phyloP scores from a whole-genome alignment of 2,888 invertebrate genomes.

The Euproctis similis region DNA sequence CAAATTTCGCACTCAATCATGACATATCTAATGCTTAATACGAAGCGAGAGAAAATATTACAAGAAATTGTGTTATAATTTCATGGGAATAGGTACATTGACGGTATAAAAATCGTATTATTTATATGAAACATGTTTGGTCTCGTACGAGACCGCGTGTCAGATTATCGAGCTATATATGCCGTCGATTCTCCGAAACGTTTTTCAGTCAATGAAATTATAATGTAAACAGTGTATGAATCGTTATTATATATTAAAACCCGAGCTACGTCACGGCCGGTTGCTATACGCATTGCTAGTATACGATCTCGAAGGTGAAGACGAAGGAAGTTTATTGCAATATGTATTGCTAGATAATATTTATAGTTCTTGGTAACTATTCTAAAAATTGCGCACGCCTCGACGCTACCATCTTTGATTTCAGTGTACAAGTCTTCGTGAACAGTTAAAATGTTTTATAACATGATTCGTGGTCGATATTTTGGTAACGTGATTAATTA shows the following conservation, averaged over 20 bases:
- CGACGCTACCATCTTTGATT: conserved; percentile 25
- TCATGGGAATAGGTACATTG: too few species aligned
- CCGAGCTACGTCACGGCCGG: conserved; percentile 52
- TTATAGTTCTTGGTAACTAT: conserved; percentile 58
- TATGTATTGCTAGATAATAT: conserved; percentile 56
- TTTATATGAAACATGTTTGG: too few species aligned
- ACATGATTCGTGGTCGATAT: conserved; percentile 20
- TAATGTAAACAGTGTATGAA: conserved; percentile 59
- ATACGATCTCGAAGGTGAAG: conserved; percentile 52
- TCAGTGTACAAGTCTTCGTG: too few species aligned
- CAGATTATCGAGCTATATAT: conserved; percentile 19
- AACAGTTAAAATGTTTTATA: conserved; percentile 21
- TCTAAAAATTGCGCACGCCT: conserved; percentile 59
- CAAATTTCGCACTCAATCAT: too few species aligned
- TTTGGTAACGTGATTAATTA: conserved; percentile 22
- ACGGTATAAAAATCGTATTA: too few species aligned
- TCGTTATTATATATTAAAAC: conserved; percentile 59
- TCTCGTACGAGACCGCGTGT: too few species aligned
- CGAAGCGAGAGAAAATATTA: too few species aligned
- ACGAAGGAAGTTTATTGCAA: conserved; percentile 62
- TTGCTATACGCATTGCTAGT: conserved; percentile 51
- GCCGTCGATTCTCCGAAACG: conserved; percentile 32
- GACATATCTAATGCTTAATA: too few species aligned
- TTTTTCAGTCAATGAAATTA: conserved; percentile 66
- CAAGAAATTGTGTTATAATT: too few species aligned